Evolutionary conservation across 1,140 invertebrate species (phyloP), one percentile per base, ranked within the genome.

Genomic region (Psilanteris sp.): DNA sequence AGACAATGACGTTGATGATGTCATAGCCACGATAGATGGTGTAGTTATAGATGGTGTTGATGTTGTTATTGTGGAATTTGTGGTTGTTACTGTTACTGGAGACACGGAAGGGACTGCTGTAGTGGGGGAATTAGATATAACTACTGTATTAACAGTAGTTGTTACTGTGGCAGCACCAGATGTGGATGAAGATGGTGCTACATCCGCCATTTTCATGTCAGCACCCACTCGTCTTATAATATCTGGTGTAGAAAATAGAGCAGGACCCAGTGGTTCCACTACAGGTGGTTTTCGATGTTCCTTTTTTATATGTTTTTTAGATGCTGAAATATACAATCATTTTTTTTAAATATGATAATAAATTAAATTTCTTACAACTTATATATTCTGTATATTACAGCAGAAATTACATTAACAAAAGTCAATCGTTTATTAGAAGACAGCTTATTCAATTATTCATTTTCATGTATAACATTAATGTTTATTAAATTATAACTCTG

Each of bases 191-290:
- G 66, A 32, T 1, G 55, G 32, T 9, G 79, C 83, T 44, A 82
- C 7, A 72, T 88, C 89, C 32, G 88, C 87, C 4, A 77, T 15
- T 46, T 80, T 93, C 20, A 44, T 20, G 8, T 71, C 80, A 1
- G 81, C 76, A 44, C 85, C 83, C 3, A 94, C 92, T 70, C 93
- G 89, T 71, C 93, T 88, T 39, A 95, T 93, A 55, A 94, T 93
- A 88, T 94, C 94, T 4, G 94, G 94, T 31, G 93, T 92, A 7
- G 93, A 94, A 80, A 94, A 94, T 16, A 95, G 78, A 29, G 91
- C 90, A 13, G 91, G 92, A 71, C 90, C 92, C 48, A 91, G 86
- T 44, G 91, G 80, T 34, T 90, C 90, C 1, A 88, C 89, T 27
- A 91, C 90, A 8, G 92, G 90, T 9, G 90, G 89, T 82, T 94